phyloP scores from a whole-genome alignment of 2,113 vertebrate genomes.

The Solenodon paradoxus region DNA sequence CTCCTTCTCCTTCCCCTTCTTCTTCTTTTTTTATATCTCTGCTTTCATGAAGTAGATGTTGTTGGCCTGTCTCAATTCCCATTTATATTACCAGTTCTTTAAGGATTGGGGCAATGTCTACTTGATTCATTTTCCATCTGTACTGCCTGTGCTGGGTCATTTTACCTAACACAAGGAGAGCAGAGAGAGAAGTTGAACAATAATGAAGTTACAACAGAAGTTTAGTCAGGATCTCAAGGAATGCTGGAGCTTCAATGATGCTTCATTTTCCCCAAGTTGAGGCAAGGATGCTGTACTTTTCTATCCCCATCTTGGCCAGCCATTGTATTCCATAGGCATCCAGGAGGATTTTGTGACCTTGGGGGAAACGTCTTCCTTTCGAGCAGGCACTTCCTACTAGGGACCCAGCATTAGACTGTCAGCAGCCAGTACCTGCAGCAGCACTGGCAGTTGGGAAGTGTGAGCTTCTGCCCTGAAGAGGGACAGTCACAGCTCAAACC shows the following conservation, averaged over 20 bases:
- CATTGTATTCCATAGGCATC: background rate
- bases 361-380: background rate
- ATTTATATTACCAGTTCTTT: background rate
- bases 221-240: background rate
- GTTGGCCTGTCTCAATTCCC: background rate
- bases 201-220: background rate
- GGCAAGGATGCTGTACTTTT: background rate
- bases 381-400: background rate
- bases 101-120: background rate
- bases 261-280: background rate
- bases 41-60: background rate
- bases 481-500: accelerated
- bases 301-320: background rate
- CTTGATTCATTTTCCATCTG: background rate
- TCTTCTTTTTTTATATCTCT: background rate
- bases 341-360: background rate
- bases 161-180: background rate
- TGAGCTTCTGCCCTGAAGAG: background rate
- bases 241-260: background rate
- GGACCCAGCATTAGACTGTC: background rate
- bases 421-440: background rate
- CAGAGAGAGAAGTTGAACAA: background rate
- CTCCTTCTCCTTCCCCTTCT: no score
- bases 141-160: background rate
- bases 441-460: background rate